Evolutionary conservation across 2,888 invertebrate genomes (phyloP).

Genomic region (Sphinx pinastri): DNA sequence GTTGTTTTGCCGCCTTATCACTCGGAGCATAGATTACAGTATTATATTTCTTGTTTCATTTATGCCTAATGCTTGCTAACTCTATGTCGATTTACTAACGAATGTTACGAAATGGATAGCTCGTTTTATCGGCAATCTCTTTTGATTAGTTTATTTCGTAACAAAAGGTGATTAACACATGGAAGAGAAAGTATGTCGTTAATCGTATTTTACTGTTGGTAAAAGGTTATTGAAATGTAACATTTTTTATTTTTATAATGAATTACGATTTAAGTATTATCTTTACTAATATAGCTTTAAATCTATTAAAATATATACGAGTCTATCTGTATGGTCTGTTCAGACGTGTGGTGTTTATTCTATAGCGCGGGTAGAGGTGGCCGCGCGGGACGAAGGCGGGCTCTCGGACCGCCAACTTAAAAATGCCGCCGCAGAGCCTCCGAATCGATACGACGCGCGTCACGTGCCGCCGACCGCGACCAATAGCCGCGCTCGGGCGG

Average conservation of each 20-base stretch:
- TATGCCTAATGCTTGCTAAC: slow-evolving; percentile 39
- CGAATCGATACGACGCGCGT: slow-evolving; percentile 90
- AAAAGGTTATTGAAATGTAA: not conserved
- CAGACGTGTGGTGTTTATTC: slow-evolving; percentile 45
- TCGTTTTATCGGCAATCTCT: not conserved
- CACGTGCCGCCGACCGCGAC: slow-evolving; percentile 85
- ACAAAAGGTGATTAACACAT: not conserved
- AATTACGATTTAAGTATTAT: no score
- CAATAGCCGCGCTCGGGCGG: slow-evolving; percentile 73
- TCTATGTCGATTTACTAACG: slow-evolving; percentile 23
- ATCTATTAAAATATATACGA: not conserved
- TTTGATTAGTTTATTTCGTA: not conserved
- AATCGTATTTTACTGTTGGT: not conserved
- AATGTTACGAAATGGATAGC: not conserved
- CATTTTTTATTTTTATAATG: not conserved
- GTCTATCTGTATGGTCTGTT: slow-evolving; percentile 36
- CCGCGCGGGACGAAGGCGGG: slow-evolving; percentile 77
- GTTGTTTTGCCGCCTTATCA: slow-evolving; percentile 84
- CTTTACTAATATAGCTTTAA: no score
- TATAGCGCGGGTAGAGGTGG: slow-evolving; percentile 61
- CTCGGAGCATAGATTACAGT: slow-evolving; percentile 64
- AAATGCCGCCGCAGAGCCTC: slow-evolving; percentile 91
- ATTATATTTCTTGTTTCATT: slow-evolving; percentile 25
- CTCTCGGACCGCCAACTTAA: slow-evolving; percentile 86
- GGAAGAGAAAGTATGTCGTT: not conserved